Evolutionary conservation across 2,113 vertebrate species (phyloP), one percentile per base, ranked within the genome.

Genomic region (Tragelaphus buxtoni): DNA sequence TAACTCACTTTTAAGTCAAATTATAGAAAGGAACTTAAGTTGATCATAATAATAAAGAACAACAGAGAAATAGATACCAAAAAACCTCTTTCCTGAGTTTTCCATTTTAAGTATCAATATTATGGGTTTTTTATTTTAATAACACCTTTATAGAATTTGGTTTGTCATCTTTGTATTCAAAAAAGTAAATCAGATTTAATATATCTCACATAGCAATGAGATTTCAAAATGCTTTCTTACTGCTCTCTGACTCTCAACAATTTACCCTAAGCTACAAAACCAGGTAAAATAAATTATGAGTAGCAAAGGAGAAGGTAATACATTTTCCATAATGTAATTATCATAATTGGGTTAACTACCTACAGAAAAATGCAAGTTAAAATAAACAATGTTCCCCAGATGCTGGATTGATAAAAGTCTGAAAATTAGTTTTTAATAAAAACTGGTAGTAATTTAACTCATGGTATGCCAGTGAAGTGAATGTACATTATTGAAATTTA

Each of bases 341-440:
- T 56, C 93, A 58, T 94, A 85, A 90, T 76, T 85, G 47, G 28
- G 42, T 97, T 97, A 96, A 87, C 80, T 91, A 88, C 58, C n/a
- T 77, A 95, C 60, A 95, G 35, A 98, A 97, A 89, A 92, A 87
- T 53, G 45, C 49, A 90, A 96, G 55, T 92, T 91, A 76, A 87
- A 95, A 90, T 58, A 9, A 53, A 53, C 39, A 89, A 11, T 49
- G 42, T 72, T 92, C 80, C 80, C 80, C 76, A 96, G 87, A 90
- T 95, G 77, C n/a, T 90, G 22, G 32, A 88, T 7, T 96, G 93
- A 96, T 90, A 95, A 95, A 95, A 95, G 35, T 39, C 42, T 61
- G 45, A 97, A 98, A 96, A 96, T 95, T 95, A 53, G 32, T 93
- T 90, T 95, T 97, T 96, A 92, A 96, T 97, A 97, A 97, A 97